phyloP scores from a whole-genome alignment of 2,888 invertebrate genomes.

The Sinhomidia bicolor region DNA sequence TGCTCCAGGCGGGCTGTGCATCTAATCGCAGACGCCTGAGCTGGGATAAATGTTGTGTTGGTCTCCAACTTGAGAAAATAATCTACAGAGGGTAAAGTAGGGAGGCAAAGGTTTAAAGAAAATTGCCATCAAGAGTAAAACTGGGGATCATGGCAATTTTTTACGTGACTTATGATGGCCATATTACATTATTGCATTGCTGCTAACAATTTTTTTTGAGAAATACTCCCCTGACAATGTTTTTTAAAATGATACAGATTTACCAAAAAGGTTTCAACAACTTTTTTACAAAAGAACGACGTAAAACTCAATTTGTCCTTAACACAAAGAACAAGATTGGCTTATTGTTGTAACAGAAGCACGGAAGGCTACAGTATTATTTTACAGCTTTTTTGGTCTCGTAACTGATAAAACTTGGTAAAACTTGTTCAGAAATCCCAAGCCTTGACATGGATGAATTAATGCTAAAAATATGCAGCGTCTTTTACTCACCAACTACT shows the following conservation, averaged over 20 bases:
- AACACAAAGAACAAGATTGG: background rate
- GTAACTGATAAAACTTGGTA: conserved; percentile 18
- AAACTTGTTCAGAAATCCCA: conserved; percentile 38
- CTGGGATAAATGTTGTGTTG: too few species aligned
- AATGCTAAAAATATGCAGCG: background rate
- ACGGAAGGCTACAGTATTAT: conserved; percentile 37
- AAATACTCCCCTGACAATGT: too few species aligned
- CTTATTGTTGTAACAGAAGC: conserved; percentile 1
- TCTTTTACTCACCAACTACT: background rate
- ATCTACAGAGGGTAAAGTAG: background rate
- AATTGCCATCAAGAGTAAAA: background rate
- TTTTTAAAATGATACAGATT: too few species aligned
- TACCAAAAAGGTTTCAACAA: too few species aligned
- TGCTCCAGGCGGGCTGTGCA: conserved; percentile 23
- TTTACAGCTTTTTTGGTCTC: conserved; percentile 11
- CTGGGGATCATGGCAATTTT: background rate
- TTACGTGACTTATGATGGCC: conserved; percentile 3
- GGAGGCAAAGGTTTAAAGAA: background rate
- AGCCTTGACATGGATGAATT: conserved; percentile 51
- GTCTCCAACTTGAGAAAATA: conserved; percentile 9
- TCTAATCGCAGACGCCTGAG: conserved; percentile 26
- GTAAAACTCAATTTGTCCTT: background rate
- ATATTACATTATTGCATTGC: too few species aligned
- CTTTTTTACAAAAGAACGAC: too few species aligned
- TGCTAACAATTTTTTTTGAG: too few species aligned